Conservation (phyloP, 2,888 invertebrate species). For the Chrysomela aeneicollis region DNA sequence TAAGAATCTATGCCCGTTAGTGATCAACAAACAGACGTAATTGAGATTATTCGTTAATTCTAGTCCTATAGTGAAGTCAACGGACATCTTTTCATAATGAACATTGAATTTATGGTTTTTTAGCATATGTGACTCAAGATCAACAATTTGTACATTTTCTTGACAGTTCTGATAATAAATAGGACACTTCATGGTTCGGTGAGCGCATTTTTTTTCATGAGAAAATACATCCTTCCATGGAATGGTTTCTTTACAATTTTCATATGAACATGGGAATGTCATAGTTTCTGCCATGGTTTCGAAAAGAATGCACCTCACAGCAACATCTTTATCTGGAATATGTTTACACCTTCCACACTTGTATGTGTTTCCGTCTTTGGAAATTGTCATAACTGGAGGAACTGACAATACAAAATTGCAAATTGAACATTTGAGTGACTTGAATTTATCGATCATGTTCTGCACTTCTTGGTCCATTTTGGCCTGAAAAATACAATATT, state of each 20-base stretch:
- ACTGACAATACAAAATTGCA: neutral
- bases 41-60: neutral
- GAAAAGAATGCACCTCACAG: neutral
- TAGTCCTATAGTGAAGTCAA: neutral
- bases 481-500: neutral
- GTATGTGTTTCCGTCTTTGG: neutral
- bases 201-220: neutral
- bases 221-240: neutral
- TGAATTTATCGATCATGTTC: neutral
- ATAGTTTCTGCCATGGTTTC: neutral
- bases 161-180: neutral
- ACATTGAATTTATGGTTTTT: neutral
- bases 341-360: constrained; percentile 3
- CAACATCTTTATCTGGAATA: neutral
- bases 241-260: neutral
- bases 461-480: neutral
- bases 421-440: neutral
- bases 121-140: neutral
- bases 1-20: neutral
- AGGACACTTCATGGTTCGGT: neutral
- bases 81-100: neutral
- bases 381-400: neutral
- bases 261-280: neutral
- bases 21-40: neutral
- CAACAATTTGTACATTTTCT: neutral